These are phyloP conservation scores for Sigmodon hispidus DNA, from an alignment of 2,113 vertebrate species.

Conservation along the genomic window DNA sequence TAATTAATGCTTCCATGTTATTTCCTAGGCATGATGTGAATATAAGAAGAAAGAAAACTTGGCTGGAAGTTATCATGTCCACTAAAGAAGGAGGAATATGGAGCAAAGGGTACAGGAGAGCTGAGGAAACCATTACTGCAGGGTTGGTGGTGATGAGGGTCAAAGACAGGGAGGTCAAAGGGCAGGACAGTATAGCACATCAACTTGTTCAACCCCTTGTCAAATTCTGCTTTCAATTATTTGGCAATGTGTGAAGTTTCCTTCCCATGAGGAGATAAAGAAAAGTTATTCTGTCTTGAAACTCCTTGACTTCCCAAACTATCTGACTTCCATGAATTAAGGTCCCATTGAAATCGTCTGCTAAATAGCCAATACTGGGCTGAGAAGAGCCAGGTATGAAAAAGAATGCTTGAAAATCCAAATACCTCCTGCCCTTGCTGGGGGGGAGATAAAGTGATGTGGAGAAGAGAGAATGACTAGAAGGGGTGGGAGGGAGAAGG, in stretches of 20 bases:
- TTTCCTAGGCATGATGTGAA: neutral
- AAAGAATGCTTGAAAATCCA: constrained; percentile 8
- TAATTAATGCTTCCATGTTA: neutral
- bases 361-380: neutral
- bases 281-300: neutral
- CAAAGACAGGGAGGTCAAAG: neutral
- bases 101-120: neutral
- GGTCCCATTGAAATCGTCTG: neutral
- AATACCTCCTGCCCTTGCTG: no score
- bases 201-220: neutral
- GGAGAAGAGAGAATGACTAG: no score
- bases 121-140: neutral
- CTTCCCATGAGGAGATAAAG: neutral
- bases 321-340: neutral
- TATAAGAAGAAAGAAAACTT: neutral
- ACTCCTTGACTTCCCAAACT: constrained; percentile 9
- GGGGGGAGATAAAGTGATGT: no score
- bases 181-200: neutral
- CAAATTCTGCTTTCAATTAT: constrained; percentile 36
- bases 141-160: neutral
- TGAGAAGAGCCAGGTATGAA: neutral
- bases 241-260: neutral
- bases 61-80: neutral
- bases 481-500: no score
- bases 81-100: neutral